Conservation (phyloP, 2,797 vertebrate species). For the Poeciliopsis infans region DNA sequence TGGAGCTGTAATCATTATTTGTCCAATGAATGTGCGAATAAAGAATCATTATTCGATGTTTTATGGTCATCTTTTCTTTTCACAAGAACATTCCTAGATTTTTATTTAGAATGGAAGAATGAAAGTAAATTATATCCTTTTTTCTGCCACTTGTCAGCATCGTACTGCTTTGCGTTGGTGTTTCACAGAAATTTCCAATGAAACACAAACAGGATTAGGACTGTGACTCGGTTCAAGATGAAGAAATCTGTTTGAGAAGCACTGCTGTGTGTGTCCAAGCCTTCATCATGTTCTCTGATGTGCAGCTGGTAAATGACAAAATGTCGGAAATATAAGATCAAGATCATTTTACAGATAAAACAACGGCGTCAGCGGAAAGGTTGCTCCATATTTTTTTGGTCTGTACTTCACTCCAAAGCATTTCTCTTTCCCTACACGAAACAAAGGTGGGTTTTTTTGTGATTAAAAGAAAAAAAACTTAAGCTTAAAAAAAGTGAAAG, state of each 20-base stretch:
- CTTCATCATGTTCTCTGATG: background rate
- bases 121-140: background rate
- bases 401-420: background rate
- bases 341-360: background rate
- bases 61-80: background rate
- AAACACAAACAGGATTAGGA: background rate
- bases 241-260: background rate
- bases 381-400: background rate
- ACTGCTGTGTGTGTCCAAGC: background rate
- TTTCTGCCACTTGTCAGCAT: background rate
- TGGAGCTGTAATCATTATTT: background rate
- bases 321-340: background rate
- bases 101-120: background rate
- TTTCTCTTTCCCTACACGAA: background rate
- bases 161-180: background rate
- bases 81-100: background rate
- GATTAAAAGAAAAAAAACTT: too few relatives aligned
- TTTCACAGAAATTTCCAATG: background rate
- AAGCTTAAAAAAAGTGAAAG: background rate
- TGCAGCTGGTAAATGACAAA: background rate
- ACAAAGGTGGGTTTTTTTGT: background rate
- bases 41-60: background rate
- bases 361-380: background rate
- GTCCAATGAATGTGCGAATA: background rate
- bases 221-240: background rate